Evolutionary conservation across 2,113 vertebrate genomes (phyloP).

Genomic region (Amia ocellicauda): DNA sequence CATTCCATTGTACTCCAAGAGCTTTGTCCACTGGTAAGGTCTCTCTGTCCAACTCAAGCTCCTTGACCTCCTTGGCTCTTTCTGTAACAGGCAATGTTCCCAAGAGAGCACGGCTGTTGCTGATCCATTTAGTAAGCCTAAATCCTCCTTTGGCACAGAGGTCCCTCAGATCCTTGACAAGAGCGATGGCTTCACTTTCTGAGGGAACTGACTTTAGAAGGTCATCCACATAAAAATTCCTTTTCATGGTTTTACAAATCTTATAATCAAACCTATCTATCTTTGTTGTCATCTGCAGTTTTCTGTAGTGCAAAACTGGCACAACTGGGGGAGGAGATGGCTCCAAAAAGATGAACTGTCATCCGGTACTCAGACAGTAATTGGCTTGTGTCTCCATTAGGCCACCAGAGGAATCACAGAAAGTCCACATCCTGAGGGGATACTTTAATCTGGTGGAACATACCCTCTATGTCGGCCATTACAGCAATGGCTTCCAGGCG

Average conservation of each 20-base stretch:
- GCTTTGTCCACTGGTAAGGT: not conserved
- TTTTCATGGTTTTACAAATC: not conserved
- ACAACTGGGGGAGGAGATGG: slow-evolving; percentile 13
- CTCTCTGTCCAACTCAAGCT: not conserved
- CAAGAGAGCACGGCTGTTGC: not conserved
- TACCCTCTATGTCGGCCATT: slow-evolving; percentile 16
- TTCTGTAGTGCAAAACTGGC: slow-evolving; percentile 9
- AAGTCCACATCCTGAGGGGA: not conserved
- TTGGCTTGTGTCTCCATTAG: slow-evolving; percentile 12
- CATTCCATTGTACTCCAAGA: not conserved
- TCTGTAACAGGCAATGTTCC: not conserved
- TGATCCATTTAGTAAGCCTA: not conserved
- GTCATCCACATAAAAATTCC: not conserved
- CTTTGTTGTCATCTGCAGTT: not conserved
- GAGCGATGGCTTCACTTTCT: not conserved
- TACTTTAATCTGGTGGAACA: slow-evolving; percentile 16
- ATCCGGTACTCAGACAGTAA: slow-evolving; percentile 17
- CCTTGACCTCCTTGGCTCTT: not conserved
- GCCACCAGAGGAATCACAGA: slow-evolving; percentile 16
- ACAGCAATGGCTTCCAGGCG: not conserved
- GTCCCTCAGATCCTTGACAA: not conserved
- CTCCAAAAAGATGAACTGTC: slow-evolving; percentile 23
- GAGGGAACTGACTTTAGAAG: too few relatives aligned
- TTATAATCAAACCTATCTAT: not conserved
- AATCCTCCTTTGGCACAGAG: not conserved